Evolutionary conservation across 2,113 vertebrate species (phyloP).

Genomic region (Eolophus roseicapilla): DNA sequence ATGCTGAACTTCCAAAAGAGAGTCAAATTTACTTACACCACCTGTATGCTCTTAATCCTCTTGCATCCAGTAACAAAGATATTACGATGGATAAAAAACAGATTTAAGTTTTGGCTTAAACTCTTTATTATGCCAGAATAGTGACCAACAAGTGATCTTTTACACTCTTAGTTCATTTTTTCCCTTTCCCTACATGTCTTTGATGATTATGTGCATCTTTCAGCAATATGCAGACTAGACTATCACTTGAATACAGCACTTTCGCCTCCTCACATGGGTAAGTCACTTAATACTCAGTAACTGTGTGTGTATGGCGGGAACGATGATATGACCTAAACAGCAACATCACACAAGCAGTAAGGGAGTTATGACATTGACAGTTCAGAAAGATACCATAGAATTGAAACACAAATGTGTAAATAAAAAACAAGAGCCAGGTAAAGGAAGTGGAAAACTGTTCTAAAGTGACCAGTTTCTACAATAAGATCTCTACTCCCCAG

Average conservation of each 20-base stretch:
- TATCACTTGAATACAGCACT: not conserved
- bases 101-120: not conserved
- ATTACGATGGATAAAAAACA: not conserved
- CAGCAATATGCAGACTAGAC: not conserved
- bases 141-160: not conserved
- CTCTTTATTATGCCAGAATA: not conserved
- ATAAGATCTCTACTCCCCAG: not conserved
- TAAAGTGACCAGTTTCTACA: not conserved
- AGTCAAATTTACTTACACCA: not conserved
- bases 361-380: not conserved
- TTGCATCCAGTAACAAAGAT: not conserved
- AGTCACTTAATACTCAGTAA: not conserved
- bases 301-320: not conserved
- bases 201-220: not conserved
- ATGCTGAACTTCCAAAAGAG: not conserved
- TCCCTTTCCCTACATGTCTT: not conserved
- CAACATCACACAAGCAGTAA: not conserved
- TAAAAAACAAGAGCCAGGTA: not conserved
- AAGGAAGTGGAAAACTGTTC: not conserved
- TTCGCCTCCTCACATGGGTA: not conserved
- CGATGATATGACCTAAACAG: not conserved
- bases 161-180: not conserved
- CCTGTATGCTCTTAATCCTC: not conserved
- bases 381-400: not conserved
- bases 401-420: not conserved